phyloP scores from a whole-genome alignment of 2,888 invertebrate genomes.

The Ganaspis brasiliensis region DNA sequence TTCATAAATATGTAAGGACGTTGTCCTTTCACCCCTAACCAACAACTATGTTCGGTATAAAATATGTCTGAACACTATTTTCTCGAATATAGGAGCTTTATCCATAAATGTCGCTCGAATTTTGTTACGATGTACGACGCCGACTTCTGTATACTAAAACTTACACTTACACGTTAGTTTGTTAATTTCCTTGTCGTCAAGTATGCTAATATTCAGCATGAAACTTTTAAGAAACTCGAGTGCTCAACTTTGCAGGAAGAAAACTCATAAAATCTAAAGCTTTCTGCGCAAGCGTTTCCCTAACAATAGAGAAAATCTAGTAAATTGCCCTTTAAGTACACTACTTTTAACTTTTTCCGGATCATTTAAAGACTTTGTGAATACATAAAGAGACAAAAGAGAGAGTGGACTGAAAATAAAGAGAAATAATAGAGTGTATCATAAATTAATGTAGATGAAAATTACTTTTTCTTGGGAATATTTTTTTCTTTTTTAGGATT shows the following conservation, averaged over 20 bases:
- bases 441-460: too few species aligned
- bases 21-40: not conserved
- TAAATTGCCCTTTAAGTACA: constrained; percentile 19
- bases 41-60: not conserved
- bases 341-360: not conserved
- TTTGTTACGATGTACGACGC: not conserved
- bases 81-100: constrained; percentile 8
- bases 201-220: constrained; percentile 17
- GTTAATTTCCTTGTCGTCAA: constrained; percentile 26
- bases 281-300: not conserved
- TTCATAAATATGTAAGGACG: constrained; percentile 26
- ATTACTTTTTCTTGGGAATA: too few species aligned
- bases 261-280: constrained; percentile 4
- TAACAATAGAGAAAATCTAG: not conserved
- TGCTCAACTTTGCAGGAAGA: not conserved
- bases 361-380: constrained; percentile 14
- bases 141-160: not conserved
- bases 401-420: not conserved
- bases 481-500: too few species aligned
- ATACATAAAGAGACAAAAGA: not conserved
- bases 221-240: constrained; percentile 19
- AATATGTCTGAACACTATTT: constrained; percentile 30
- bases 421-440: not conserved
- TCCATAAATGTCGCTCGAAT: constrained; percentile 31
- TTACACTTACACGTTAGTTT: constrained; percentile 2